Evolutionary conservation across 2,888 invertebrate genomes (phyloP), one percentile per base, ranked within the genome.

Genomic region (Aspidiotus destructor): DNA sequence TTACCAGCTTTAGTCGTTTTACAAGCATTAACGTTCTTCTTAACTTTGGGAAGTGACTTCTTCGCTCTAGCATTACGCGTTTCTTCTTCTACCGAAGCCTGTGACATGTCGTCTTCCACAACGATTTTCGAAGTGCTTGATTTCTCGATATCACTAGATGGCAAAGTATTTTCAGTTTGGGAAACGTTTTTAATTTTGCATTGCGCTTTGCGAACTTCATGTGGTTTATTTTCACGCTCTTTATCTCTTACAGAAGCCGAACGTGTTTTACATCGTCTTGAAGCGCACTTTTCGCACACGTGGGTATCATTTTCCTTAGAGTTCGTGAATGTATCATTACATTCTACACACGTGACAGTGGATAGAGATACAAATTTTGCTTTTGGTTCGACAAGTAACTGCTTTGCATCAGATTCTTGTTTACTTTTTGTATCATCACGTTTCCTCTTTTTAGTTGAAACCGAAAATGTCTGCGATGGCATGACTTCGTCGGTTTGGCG

Each of bases 401-500:
- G n/a, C 48, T n/a, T n/a, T 2, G 6, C 48, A n/a, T 48, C 48
- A n/a, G 48, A n/a, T 54, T 63, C 63, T 40, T 52, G 28, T 54
- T 41, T 63, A 48, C 65, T 42, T 48, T 65, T 65, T 1, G 48
- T 8, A 16, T 57, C 64, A 15, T 57, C 65, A 11, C 65, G 65
- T 65, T 65, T 65, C 48, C 65, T 57, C 28, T 65, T 65, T 48
- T 58, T 65, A n/a, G 28, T 6, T 28, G 41, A 28, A 7, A 53
- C 55, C 11, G n/a, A 17, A 8, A 65, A 8, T n/a, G 58, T 41
- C n/a, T 57, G 28, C 10, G 40, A 58, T 15, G 65, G 58, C 6
- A 57, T 57, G 48, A 58, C 65, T 3, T 57, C 57, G 28, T 65
- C 65, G 7, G 65, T 65, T 58, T 65, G 65, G 15, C 65, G 58